Conservation (phyloP, 2,113 vertebrate species). For the Hippocampus abdominalis region DNA sequence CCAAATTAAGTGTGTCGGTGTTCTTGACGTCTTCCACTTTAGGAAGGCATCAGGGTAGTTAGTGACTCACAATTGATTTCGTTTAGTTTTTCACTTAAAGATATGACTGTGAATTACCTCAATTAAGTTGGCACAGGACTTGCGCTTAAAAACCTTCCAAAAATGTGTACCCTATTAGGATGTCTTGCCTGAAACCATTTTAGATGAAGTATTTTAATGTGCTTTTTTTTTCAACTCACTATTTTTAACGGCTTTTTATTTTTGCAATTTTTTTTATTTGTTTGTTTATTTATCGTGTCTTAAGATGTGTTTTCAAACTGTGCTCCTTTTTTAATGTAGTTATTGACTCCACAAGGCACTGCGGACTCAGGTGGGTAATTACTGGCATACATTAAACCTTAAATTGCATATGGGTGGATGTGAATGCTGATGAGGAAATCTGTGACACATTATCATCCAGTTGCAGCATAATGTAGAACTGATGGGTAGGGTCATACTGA, state of each 20-base stretch:
- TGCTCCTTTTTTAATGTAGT: constrained; percentile 5
- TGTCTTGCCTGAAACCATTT: background rate
- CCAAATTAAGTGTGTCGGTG: constrained; percentile 49
- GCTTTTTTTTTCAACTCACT: background rate
- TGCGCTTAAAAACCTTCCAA: constrained; percentile 3
- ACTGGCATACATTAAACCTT: constrained; percentile 55
- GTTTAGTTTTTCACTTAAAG: constrained; percentile 39
- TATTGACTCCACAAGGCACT: constrained; percentile 12
- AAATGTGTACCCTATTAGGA: constrained; percentile 2
- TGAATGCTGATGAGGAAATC: constrained; percentile 69
- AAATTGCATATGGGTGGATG: constrained; percentile 51
- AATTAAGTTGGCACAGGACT: constrained; percentile 29
- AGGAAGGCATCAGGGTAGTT: constrained; percentile 52
- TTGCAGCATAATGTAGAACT: background rate
- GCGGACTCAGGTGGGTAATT: constrained; percentile 63
- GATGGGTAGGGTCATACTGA: too few species aligned
- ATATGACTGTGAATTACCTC: constrained; percentile 43
- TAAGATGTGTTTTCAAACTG: background rate
- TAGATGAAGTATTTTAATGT: background rate
- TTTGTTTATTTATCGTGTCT: background rate
- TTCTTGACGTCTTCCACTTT: constrained; percentile 44
- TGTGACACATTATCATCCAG: constrained; percentile 14
- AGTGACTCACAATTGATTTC: constrained; percentile 61
- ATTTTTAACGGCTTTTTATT: too few species aligned
- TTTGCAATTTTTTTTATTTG: too few species aligned